Conservation (phyloP, 1,140 invertebrate genomes). For the Philotrypesis tridentata region DNA sequence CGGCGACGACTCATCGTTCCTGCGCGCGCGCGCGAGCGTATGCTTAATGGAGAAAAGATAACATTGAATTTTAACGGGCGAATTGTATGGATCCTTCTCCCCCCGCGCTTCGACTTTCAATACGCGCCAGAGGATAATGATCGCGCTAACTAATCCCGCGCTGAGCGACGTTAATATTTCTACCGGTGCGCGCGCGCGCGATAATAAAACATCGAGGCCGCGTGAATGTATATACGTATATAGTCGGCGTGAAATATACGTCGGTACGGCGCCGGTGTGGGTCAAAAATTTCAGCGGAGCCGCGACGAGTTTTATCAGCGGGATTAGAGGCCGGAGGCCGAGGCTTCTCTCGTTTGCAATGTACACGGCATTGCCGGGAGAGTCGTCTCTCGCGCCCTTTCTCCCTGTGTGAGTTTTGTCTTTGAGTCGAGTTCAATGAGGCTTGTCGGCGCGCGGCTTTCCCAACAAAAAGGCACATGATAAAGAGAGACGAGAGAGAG, state of each 20-base stretch:
- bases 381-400: background rate
- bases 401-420: conserved; percentile 48
- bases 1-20: background rate
- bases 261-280: too few relatives aligned
- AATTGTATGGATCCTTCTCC: conserved; percentile 10
- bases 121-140: conserved; percentile 1
- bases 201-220: too few relatives aligned
- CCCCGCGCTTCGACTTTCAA: background rate
- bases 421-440: conserved; percentile 35
- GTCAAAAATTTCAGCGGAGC: too few relatives aligned
- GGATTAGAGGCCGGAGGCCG: too few relatives aligned
- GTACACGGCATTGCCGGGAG: too few relatives aligned
- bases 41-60: conserved; percentile 7
- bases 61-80: conserved; percentile 32
- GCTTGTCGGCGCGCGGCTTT: conserved; percentile 21
- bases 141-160: conserved; percentile 22
- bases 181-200: too few relatives aligned
- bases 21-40: background rate
- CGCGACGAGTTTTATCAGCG: too few relatives aligned
- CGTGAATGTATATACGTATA: too few relatives aligned
- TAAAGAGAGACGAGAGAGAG: background rate
- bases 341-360: too few relatives aligned
- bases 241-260: too few relatives aligned
- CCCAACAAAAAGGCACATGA: conserved; percentile 14
- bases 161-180: too few relatives aligned